Conservation (phyloP, 92 coral and sea anemone species). For the Parazoanthus swiftii region DNA sequence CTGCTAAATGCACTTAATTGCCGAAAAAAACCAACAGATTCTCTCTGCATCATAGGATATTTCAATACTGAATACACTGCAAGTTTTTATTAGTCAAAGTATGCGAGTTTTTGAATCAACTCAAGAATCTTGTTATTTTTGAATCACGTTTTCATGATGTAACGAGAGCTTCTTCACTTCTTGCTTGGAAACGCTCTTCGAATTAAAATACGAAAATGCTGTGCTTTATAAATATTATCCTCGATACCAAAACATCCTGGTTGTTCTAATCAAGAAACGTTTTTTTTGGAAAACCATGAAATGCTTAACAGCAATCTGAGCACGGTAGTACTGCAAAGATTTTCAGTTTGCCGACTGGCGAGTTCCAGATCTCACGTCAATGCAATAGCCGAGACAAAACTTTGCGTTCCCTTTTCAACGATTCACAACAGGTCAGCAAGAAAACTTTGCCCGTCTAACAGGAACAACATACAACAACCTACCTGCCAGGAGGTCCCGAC, state of each 20-base stretch:
- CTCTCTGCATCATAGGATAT: neutral
- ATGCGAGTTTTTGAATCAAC: too few relatives aligned
- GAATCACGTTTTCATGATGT: neutral
- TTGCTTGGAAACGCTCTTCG: conserved; percentile 14
- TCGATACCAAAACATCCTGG: neutral
- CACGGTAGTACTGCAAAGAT: conserved; percentile 3
- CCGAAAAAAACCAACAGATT: neutral
- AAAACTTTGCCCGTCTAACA: neutral
- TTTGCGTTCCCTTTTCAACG: neutral
- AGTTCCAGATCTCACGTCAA: neutral
- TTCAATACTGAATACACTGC: neutral
- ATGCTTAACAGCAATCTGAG: neutral
- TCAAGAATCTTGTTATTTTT: neutral
- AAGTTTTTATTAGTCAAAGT: neutral
- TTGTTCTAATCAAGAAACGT: neutral
- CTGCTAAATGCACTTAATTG: neutral
- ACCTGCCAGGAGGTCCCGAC: conserved; percentile 46
- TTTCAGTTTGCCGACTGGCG: neutral
- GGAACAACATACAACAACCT: neutral
- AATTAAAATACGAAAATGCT: neutral
- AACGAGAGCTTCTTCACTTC: neutral
- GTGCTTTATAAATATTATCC: neutral
- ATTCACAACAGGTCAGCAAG: conserved; percentile 5
- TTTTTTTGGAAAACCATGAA: neutral
- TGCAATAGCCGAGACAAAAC: neutral